These are phyloP conservation scores for Callitettix versicolor DNA, from an alignment of 1,140 invertebrate genomes.

Conservation along the genomic window DNA sequence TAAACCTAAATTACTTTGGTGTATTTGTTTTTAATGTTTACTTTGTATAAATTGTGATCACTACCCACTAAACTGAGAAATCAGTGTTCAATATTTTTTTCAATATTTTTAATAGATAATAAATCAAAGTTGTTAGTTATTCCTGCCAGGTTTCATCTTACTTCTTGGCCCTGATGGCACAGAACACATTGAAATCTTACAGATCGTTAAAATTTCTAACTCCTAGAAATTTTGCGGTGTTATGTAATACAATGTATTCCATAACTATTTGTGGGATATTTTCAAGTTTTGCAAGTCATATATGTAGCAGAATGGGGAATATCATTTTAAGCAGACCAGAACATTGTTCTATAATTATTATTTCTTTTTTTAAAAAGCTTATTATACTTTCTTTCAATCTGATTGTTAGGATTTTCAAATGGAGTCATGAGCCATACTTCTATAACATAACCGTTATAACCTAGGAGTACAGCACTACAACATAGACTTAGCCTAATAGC, in stretches of 20 bases:
- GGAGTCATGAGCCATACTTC: constrained; percentile 1
- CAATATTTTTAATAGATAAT: too few species aligned
- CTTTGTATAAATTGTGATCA: too few species aligned
- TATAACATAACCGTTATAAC: neutral
- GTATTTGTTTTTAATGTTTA: too few species aligned
- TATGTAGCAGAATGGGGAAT: neutral
- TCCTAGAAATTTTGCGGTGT: neutral
- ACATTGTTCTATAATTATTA: constrained; percentile 4
- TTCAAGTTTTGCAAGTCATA: neutral
- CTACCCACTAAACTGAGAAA: too few species aligned
- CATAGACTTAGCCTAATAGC: neutral
- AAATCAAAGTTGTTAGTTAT: too few species aligned
- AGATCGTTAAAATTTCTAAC: too few species aligned
- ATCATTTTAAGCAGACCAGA: neutral
- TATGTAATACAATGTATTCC: neutral
- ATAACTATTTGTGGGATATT: constrained; percentile 2
- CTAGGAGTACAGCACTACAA: neutral
- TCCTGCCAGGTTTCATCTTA: too few species aligned
- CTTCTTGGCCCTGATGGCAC: too few species aligned
- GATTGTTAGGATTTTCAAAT: neutral
- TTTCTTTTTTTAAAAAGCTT: neutral
- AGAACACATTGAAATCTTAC: neutral
- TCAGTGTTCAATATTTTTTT: too few species aligned
- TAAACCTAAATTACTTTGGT: too few species aligned
- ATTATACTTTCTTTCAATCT: neutral